Base-by-base conservation (phyloP, 2,888 invertebrate species). In the Oligia latruncula region DNA sequence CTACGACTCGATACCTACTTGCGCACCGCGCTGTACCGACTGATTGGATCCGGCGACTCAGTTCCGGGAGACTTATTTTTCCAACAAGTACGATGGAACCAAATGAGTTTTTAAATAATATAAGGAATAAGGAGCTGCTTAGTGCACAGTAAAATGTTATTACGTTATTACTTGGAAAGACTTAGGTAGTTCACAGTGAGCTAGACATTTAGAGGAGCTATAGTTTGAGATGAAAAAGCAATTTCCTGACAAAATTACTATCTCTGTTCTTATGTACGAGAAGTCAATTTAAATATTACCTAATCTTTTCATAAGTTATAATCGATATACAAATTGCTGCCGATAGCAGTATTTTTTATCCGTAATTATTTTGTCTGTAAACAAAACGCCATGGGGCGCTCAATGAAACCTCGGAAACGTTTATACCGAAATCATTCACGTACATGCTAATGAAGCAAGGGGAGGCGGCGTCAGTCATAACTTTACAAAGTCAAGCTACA, bases 351-450 rank as follows among this genome's bases (percentile, higher is more conserved):
- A 15, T 52, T 46, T 23, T 55, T 17, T 20, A 46, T 29, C 17
- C 1, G n/a, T 49, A 20, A 13, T 68, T 20, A 11, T 46, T 46
- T 17, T n/a, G n/a, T n/a, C 43, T 17, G n/a, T 20, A 20, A 6
- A 35, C 23, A 5, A 71, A 35, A 52, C 23, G 9, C 5, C 23
- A 55, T 40, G 35, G 5, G 23, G 3, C 35, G 35, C 17, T 35
- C 23, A 23, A 58, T 17, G 5, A 17, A n/a, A 71, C 40, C 40
- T 71, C 15, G 6, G 15, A 17, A 65, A 13, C 55, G 62, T 80
- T 82, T 74, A 84, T 43, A n/a, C 43, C n/a, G 35, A 74, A 83
- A 71, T 80, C 66, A 75, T 75, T 84, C 80, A 80, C 82, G 82
- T 80, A 71, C 62, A 84, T 75, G 81, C 67, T 80, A 80, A 80